Evolutionary conservation across 2,113 vertebrate species (phyloP), one percentile per base, ranked within the genome.

Genomic region (Lathamus discolor): DNA sequence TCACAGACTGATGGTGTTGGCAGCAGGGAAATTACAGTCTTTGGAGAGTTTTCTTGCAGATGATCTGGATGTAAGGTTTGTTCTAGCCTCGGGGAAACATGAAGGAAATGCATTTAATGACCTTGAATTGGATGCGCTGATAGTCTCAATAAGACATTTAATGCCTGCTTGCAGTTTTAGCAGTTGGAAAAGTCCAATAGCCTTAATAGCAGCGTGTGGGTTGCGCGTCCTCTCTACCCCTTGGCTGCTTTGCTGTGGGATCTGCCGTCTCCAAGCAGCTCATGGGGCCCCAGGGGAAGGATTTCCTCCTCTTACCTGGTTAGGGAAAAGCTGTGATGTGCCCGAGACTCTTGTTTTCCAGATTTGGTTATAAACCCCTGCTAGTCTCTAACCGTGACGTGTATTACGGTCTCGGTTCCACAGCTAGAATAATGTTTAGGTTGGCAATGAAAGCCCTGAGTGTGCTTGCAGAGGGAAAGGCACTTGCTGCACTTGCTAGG

Each of bases 51-150:
- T 94, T 91, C 68, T 68, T 86, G 88, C 69, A 92, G 95, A 94
- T 78, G 87, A 94, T 78, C 69, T 92, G 88, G 69, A 95, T 83
- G 81, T 57, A 83, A 92, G 93, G 91, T 88, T 97, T 94, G 91
- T 75, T 95, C 87, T 91, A 61, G 92, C 95, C 95, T 94, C 25
- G 2, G 96, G 95, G 94, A 96, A 95, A 64, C 95, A 88, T 91
- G 85, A 93, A 97, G 86, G 79, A 81, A 90, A 93, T 74, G 76
- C 90, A 61, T 91, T 92, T 95, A 91, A 94, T 94, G 93, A 83
- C 91, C 88, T 25, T 64, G 75, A 95, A 96, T 72, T 82, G 92
- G 64, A 75, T 69, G 89, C 89, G 85, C 83, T 95, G 91, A 93
- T 92, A 80, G 85, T 86, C 79, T 89, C 96, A 88, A 78, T 88